A percentile compares a stretch with the other conserved stretches of the same genome.
Conservation (phyloP, 1,140 invertebrate genomes). For the Aricia agestis region DNA sequence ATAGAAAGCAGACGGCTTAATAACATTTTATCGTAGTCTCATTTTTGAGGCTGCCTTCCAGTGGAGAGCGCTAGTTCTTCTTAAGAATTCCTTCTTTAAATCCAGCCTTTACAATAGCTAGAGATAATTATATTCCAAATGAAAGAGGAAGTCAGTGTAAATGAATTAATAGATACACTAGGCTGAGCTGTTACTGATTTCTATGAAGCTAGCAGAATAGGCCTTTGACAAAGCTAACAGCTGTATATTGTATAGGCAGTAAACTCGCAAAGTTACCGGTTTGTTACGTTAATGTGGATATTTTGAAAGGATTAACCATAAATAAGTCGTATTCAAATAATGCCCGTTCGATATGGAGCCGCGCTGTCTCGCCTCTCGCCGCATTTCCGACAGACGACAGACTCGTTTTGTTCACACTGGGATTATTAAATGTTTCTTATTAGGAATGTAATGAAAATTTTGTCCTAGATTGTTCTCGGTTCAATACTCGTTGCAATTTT, state of each 20-base stretch:
- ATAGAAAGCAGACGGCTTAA: too few relatives aligned
- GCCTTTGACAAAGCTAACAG: not conserved
- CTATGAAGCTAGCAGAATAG: too few relatives aligned
- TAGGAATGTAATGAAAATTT: not conserved
- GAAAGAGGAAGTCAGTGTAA: too few relatives aligned
- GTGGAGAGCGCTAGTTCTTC: too few relatives aligned
- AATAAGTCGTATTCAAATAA: slow-evolving; percentile 9
- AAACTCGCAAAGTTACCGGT: not conserved
- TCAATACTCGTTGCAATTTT: not conserved
- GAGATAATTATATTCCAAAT: too few relatives aligned
- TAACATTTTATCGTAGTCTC: too few relatives aligned
- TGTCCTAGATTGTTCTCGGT: not conserved
- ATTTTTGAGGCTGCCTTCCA: too few relatives aligned
- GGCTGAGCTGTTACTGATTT: too few relatives aligned
- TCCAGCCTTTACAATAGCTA: too few relatives aligned
- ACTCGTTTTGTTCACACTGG: slow-evolving; percentile 30
- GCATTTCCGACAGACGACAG: slow-evolving; percentile 21
- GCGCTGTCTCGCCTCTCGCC: slow-evolving; percentile 54
- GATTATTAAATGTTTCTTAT: slow-evolving; percentile 33
- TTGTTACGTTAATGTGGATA: not conserved
- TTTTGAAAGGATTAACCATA: not conserved
- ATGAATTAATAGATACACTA: too few relatives aligned
- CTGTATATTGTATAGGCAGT: not conserved
- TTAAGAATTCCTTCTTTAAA: too few relatives aligned
- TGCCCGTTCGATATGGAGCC: slow-evolving; percentile 45